Conservation (phyloP, 2,888 invertebrate genomes). For the Parnassius smintheus region DNA sequence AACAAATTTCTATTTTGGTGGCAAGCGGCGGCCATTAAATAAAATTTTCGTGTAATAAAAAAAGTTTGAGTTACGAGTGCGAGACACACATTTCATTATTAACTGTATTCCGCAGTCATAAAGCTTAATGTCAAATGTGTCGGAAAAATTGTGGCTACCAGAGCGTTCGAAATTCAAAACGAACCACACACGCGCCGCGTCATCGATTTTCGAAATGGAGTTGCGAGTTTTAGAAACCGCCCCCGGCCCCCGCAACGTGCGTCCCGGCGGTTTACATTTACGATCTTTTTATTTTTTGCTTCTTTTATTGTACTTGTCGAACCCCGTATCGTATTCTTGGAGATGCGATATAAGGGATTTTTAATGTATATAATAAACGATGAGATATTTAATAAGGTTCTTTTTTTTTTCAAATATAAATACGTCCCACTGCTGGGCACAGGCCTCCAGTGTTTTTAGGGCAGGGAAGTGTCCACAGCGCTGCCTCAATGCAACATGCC, state of each 20-base stretch:
- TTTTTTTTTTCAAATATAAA: too few species aligned
- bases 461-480: too few species aligned
- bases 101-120: not conserved
- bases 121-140: slow-evolving; percentile 1
- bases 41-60: slow-evolving; percentile 19
- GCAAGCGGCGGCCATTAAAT: slow-evolving; percentile 12
- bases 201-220: slow-evolving; percentile 70
- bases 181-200: slow-evolving; percentile 63
- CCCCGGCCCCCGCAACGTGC: slow-evolving; percentile 26
- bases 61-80: slow-evolving; percentile 10
- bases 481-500: too few species aligned
- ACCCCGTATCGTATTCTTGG: not conserved
- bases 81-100: not conserved
- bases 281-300: slow-evolving; percentile 15
- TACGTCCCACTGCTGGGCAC: too few species aligned
- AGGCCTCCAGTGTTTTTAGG: too few species aligned
- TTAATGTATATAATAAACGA: too few species aligned
- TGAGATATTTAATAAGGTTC: too few species aligned
- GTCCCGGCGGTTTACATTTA: slow-evolving; percentile 16
- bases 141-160: slow-evolving; percentile 10
- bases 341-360: too few species aligned
- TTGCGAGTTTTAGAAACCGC: slow-evolving; percentile 44
- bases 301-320: slow-evolving; percentile 15
- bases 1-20: slow-evolving; percentile 19
- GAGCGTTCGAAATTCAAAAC: slow-evolving; percentile 45